Evolutionary conservation across 2,113 vertebrate species (phyloP).

Genomic region (Anhinga rufa): DNA sequence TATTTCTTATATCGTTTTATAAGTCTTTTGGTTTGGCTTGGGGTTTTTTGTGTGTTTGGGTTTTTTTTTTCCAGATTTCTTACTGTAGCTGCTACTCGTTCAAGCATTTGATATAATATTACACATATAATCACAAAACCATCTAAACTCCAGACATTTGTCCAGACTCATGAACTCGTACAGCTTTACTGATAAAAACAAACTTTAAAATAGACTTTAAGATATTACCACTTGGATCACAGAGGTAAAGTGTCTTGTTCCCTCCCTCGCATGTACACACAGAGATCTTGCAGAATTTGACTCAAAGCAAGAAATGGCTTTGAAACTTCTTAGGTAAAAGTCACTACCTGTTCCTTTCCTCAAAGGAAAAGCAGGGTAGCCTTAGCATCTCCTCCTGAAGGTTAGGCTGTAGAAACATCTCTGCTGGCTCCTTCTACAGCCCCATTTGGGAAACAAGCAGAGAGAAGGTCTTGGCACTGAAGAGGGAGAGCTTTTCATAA

Average conservation of each 20-base stretch:
- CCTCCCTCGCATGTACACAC: not conserved
- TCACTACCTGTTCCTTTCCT: not conserved
- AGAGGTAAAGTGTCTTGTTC: not conserved
- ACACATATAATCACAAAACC: not conserved
- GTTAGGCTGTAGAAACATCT: not conserved
- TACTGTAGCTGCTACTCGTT: not conserved
- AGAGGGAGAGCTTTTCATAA: not conserved
- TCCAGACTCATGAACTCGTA: not conserved
- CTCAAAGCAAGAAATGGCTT: not conserved
- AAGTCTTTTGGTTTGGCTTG: not conserved
- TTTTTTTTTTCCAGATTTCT: not conserved
- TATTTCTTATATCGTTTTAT: not conserved
- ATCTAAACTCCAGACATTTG: not conserved
- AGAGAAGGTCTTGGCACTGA: not conserved
- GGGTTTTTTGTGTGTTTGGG: rapidly evolving
- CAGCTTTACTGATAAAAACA: not conserved
- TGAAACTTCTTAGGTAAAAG: not conserved
- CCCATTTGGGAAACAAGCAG: not conserved
- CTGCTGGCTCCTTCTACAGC: not conserved
- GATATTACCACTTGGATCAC: not conserved
- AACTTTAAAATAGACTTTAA: not conserved
- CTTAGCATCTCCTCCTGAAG: not conserved
- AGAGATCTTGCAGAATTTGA: not conserved
- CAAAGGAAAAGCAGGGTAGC: not conserved
- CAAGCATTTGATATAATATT: not conserved